phyloP scores from a whole-genome alignment of 2,113 vertebrate species.

The Cottus gobio region DNA sequence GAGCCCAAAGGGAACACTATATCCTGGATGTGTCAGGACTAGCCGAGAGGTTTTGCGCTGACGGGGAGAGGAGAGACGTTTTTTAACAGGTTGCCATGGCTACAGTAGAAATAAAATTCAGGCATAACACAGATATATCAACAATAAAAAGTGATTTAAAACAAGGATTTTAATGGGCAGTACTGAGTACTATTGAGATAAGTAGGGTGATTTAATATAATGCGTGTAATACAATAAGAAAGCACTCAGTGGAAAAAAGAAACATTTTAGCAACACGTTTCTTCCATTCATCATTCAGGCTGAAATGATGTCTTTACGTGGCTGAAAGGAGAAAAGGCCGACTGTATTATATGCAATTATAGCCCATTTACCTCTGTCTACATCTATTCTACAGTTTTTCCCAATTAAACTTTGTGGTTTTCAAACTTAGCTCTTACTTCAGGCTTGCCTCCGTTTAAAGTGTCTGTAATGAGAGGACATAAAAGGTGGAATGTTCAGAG shows the following conservation, averaged over 20 bases:
- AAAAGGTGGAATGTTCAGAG: not conserved
- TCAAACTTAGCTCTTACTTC: not conserved
- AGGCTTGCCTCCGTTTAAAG: not conserved
- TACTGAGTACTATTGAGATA: not conserved
- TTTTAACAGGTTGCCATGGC: constrained; percentile 23
- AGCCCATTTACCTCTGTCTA: not conserved
- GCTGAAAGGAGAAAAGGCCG: not conserved
- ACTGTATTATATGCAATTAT: not conserved
- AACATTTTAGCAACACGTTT: not conserved
- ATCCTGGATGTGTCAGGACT: constrained; percentile 75
- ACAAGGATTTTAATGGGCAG: not conserved
- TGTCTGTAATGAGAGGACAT: not conserved
- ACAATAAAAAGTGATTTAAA: not conserved
- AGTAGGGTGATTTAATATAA: not conserved
- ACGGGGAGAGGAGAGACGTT: constrained; percentile 46
- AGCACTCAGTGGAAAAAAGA: not conserved
- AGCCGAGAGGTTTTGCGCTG: constrained; percentile 46
- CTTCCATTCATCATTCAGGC: not conserved
- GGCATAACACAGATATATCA: not conserved
- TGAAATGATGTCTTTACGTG: not conserved
- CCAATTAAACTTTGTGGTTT: constrained; percentile 12
- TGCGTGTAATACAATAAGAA: not conserved
- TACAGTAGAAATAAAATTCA: no score
- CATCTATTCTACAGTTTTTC: constrained; percentile 9
- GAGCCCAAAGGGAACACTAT: constrained; percentile 48